Base-by-base conservation (phyloP, 1,140 invertebrate genomes). In the Lepidotrigona ventralis region DNA sequence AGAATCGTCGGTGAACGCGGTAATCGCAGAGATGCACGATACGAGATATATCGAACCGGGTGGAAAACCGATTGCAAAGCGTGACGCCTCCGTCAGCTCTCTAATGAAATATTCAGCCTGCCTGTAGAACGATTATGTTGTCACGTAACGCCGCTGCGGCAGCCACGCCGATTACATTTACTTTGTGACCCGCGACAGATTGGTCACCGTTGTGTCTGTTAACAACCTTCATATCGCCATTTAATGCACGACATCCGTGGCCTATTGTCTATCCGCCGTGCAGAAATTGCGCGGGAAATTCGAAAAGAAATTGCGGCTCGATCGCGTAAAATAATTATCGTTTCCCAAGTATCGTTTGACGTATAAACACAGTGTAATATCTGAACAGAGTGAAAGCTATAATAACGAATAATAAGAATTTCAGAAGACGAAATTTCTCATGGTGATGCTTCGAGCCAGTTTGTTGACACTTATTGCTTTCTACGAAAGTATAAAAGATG, bases 1-100 rank as follows among this genome's bases (percentile, higher is more conserved):
- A 56, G 53, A 66, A 68, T 54, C 29, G 26, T 54, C 15, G 23
- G 15, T n/a, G 9, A 8, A 39, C 72, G 60, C 29, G 19, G 66
- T 76, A 85, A 88, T 88, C 81, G 81, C 19, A 9, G 72, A 88
- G 86, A 88, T 86, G 79, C 86, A 88, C 86, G 86, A 81, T 69
- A 53, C 74, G 6, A 68, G 86, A 88, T 88, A 88, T 88, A 88
- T 21, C 15, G 23, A 75, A 46, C 69, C 69, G 60, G 63, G 80
- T 39, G 33, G 2, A 79, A 79, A 83, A 39, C 56, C 63, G 73
- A 80, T 83, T 78, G 81, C 51, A 51, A 29, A 54, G 71, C 74
- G 85, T 81, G 71, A 88, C 79, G 71, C 73, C 63, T 60, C 19
- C 70, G 17, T 21, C 68, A 51, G 29, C 21, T n/a, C 15, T 46